These are phyloP conservation scores for Nesidiocoris tenuis DNA, from an alignment of 2,888 invertebrate genomes.

Conservation along the genomic window DNA sequence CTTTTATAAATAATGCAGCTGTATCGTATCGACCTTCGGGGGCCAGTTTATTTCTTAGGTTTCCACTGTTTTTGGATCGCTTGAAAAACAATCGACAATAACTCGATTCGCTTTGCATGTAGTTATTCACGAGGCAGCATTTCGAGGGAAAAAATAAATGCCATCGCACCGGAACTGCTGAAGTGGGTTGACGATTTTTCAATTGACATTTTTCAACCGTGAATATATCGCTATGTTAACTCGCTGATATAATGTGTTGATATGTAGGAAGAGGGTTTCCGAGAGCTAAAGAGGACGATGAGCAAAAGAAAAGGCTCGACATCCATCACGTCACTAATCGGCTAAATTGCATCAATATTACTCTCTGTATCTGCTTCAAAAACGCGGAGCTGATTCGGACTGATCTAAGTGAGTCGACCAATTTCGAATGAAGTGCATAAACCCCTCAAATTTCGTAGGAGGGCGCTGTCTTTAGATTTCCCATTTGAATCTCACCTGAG, in stretches of 20 bases:
- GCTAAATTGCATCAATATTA: constrained; percentile 8
- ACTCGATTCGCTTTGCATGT: no score
- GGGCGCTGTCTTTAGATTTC: neutral
- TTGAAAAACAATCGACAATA: no score
- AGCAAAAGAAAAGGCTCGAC: constrained; percentile 40
- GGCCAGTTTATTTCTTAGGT: no score
- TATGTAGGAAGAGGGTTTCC: constrained; percentile 40
- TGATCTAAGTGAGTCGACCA: neutral
- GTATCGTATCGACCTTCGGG: no score
- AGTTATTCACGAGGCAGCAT: no score
- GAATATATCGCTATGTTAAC: no score
- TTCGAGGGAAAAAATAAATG: no score
- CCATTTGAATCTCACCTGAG: neutral
- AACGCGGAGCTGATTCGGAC: neutral
- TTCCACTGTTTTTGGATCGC: no score
- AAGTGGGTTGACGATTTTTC: no score
- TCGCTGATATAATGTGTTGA: neutral
- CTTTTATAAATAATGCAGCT: no score
- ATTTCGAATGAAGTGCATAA: neutral
- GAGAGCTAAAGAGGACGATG: constrained; percentile 37
- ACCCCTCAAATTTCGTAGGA: neutral
- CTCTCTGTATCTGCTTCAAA: neutral
- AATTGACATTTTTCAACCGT: no score
- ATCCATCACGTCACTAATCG: constrained; percentile 39
- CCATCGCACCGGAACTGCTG: no score